phyloP scores from a whole-genome alignment of 2,113 vertebrate species.

The Orthonyx spaldingii region DNA sequence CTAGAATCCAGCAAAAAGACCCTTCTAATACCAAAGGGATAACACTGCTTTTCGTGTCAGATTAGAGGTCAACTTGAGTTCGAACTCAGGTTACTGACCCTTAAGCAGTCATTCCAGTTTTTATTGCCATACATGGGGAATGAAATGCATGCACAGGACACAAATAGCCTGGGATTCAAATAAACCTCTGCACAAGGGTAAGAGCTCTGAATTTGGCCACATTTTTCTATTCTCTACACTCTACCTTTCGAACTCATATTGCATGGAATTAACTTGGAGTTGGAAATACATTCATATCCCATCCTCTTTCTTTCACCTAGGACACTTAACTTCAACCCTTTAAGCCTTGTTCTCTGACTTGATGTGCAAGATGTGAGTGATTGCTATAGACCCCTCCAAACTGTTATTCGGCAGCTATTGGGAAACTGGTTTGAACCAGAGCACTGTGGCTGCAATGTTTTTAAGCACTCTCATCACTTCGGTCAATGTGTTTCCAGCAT shows the following conservation, averaged over 20 bases:
- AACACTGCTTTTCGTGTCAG: not conserved
- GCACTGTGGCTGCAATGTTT: not conserved
- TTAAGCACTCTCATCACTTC: not conserved
- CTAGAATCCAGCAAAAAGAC: not conserved
- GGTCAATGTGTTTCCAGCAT: not conserved
- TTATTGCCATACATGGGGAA: not conserved
- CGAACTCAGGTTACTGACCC: not conserved
- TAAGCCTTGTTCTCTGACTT: not conserved
- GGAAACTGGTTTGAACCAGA: not conserved
- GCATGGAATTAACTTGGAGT: not conserved
- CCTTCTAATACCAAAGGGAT: not conserved
- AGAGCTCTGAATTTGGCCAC: not conserved
- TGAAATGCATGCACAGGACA: not conserved
- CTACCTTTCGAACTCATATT: not conserved
- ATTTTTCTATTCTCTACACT: not conserved
- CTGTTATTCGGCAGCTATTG: not conserved
- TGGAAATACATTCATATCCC: not conserved
- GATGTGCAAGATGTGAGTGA: rapidly evolving
- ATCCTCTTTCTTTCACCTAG: not conserved
- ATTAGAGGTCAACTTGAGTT: not conserved
- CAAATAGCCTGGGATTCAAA: not conserved
- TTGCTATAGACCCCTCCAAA: not conserved
- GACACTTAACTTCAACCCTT: not conserved
- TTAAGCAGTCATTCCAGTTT: not conserved
- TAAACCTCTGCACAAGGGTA: not conserved